Conservation (phyloP, 2,113 vertebrate species). For the Romanogobio albipinnatus region DNA sequence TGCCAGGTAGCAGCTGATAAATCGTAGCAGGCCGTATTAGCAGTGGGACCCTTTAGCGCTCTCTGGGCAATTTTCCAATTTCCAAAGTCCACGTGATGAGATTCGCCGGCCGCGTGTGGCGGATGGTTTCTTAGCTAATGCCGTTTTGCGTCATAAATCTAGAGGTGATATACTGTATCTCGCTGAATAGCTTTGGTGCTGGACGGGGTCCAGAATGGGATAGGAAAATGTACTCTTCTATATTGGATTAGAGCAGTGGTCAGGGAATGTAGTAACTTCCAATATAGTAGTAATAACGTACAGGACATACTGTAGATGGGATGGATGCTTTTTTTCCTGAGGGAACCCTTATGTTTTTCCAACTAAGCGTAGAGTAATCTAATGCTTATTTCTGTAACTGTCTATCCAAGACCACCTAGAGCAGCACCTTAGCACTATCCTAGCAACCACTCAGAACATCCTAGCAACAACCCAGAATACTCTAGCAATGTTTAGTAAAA, state of each 20-base stretch:
- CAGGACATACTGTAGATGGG: not conserved
- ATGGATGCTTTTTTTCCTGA: not conserved
- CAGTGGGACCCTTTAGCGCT: slow-evolving; percentile 72
- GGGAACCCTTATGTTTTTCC: not conserved
- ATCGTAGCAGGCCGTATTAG: slow-evolving; percentile 79
- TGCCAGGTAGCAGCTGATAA: slow-evolving; percentile 85
- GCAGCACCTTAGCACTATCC: not conserved
- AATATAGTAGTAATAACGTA: slow-evolving; percentile 14
- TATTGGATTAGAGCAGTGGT: slow-evolving; percentile 43
- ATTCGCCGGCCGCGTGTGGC: slow-evolving; percentile 66
- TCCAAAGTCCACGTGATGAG: slow-evolving; percentile 56
- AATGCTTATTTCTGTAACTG: slow-evolving; percentile 9
- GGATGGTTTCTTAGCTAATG: slow-evolving; percentile 76
- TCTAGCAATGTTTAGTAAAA: not conserved
- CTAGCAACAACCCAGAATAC: not conserved
- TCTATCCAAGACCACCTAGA: not conserved
- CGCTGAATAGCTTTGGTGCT: slow-evolving; percentile 62
- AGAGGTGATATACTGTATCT: slow-evolving; percentile 74
- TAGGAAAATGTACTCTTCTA: slow-evolving; percentile 45
- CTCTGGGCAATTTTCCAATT: slow-evolving; percentile 80
- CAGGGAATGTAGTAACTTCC: slow-evolving; percentile 29
- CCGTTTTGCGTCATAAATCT: slow-evolving; percentile 78
- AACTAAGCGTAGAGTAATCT: not conserved
- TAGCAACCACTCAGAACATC: not conserved
- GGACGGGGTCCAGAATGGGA: slow-evolving; percentile 26